Base-by-base conservation (phyloP, 2,888 invertebrate species). In the Scrobipalpa atriplicella region DNA sequence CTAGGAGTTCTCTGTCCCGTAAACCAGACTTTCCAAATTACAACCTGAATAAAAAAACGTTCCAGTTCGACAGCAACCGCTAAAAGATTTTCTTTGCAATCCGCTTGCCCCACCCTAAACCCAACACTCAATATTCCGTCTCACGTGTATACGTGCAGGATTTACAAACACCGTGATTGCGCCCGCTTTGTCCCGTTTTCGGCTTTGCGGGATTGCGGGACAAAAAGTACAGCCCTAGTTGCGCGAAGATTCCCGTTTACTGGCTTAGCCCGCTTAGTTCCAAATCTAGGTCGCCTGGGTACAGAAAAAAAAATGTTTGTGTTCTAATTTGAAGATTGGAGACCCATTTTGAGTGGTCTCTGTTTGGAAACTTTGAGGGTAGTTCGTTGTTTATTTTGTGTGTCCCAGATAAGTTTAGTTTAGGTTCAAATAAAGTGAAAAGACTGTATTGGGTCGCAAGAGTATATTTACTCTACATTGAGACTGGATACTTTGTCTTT, bases 131-230 rank as follows among this genome's bases (percentile, higher is more conserved):
- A 62, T 62, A 62, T 60, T 66, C 62, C 65, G 66, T 29, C 64
- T 68, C 69, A 69, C 65, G 68, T 68, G 65, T 47, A 66, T 65
- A 73, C 72, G 72, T 71, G 72, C 56, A 67, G 51, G 70, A 70
- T 67, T 69, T 73, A 68, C 71, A 69, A 73, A 73, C 71, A 67
- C 64, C 69, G 68, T 70, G 71, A 71, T 73, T 71, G 69, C 69
- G 66, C 71, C 74, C 73, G 74, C 74, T 77, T 78, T 68, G 68
- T 73, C 71, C 71, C 71, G 71, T 69, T 75, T 72, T 73, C 76
- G 70, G 21, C 47, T 62, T 43, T 62, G 21, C 62, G 62, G 72
- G 71, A 74, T 76, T 18, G 21, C 54, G 54, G 54, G 54, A 56
- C 54, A 56, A 66, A 70, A 71, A 74, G 38, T 58, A 58, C 58